phyloP scores from a whole-genome alignment of 2,888 invertebrate genomes.

The Strigamia crassipes region DNA sequence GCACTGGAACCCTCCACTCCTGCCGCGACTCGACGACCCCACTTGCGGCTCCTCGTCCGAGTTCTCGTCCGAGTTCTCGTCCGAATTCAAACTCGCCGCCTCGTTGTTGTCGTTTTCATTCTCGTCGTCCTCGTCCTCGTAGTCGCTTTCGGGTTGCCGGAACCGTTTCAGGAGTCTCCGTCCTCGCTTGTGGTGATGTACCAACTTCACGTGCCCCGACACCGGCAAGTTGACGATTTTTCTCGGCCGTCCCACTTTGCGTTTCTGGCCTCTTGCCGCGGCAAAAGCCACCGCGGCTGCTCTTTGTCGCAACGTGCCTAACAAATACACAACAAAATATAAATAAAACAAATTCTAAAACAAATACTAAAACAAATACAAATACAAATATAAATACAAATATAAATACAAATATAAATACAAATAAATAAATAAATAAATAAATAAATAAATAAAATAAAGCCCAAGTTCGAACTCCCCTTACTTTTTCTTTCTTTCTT shows the following conservation, averaged over 20 bases:
- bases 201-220: constrained; percentile 36
- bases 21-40: constrained; percentile 46
- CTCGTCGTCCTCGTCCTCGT: constrained; percentile 51
- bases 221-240: constrained; percentile 44
- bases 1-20: constrained; percentile 57
- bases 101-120: constrained; percentile 50
- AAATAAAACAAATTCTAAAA: no score
- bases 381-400: no score
- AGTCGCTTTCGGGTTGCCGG: not conserved
- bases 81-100: constrained; percentile 48
- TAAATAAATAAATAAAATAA: no score
- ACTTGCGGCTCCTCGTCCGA: not conserved
- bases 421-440: no score
- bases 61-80: no score
- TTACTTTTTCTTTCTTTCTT: not conserved
- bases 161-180: constrained; percentile 8
- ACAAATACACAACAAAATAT: no score
- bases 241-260: constrained; percentile 47
- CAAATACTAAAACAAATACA: no score
- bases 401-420: no score
- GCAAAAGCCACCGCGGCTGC: constrained; percentile 45
- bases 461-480: no score
- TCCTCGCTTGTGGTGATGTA: not conserved
- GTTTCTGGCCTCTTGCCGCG: constrained; percentile 44
- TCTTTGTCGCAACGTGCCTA: constrained; percentile 44